phyloP scores from a whole-genome alignment of 2,113 vertebrate species.

The Macroglossus sobrinus region DNA sequence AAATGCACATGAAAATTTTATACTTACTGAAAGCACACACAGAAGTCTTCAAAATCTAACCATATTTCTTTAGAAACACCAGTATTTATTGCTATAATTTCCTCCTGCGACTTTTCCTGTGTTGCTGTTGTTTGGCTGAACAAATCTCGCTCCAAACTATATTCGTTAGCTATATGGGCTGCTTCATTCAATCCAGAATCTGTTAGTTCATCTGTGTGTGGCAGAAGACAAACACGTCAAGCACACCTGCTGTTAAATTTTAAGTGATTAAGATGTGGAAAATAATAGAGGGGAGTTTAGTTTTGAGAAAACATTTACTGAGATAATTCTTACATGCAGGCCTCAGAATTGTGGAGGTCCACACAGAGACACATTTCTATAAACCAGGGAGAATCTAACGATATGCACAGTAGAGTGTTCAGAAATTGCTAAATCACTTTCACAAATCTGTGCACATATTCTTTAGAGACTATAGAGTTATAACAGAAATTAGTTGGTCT shows the following conservation, averaged over 20 bases:
- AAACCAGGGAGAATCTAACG: not conserved
- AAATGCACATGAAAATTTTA: not conserved
- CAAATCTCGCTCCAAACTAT: slow-evolving; percentile 40
- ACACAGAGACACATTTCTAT: not conserved
- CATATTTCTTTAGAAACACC: slow-evolving; percentile 85
- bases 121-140: not conserved
- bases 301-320: not conserved
- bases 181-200: slow-evolving; percentile 43
- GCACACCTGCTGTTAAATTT: not conserved
- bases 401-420: not conserved
- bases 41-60: slow-evolving; percentile 91
- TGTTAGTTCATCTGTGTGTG: slow-evolving; percentile 59
- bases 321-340: not conserved
- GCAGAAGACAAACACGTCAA: not conserved
- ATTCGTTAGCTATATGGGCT: slow-evolving; percentile 7
- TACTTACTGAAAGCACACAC: slow-evolving; percentile 92
- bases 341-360: not conserved
- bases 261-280: not conserved
- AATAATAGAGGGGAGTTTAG: not conserved
- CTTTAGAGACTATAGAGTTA: not conserved
- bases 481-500: not conserved
- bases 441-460: not conserved
- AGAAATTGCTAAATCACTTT: not conserved
- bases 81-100: slow-evolving; percentile 48
- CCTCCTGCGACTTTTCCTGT: slow-evolving; percentile 72